A percentile compares a stretch with the other conserved stretches of the same genome.
phyloP scores from a whole-genome alignment of 1,140 invertebrate species.

The Euborellia annulipes region DNA sequence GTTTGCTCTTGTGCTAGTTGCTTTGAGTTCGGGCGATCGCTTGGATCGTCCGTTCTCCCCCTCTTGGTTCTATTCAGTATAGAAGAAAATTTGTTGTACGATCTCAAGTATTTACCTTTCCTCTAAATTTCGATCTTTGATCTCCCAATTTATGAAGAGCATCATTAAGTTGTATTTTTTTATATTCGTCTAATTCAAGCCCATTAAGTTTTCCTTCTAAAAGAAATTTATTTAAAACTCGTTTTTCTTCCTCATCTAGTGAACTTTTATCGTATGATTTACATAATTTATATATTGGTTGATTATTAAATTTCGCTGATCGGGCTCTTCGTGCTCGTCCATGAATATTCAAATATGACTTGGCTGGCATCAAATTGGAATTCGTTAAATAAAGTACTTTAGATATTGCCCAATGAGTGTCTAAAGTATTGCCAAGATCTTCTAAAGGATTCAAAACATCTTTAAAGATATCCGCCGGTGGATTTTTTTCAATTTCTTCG shows the following conservation, averaged over 20 bases:
- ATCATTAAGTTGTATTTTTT: conserved; percentile 21
- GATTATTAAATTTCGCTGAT: conserved; percentile 45
- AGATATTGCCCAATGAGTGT: conserved; percentile 71
- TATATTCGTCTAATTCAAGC: conserved; percentile 33
- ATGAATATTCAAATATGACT: conserved; percentile 56
- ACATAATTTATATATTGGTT: conserved; percentile 47
- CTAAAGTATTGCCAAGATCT: conserved; percentile 47
- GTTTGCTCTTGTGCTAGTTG: too few species aligned
- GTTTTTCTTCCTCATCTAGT: conserved; percentile 46
- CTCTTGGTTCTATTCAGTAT: too few species aligned
- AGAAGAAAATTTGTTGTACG: too few species aligned
- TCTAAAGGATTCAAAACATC: conserved; percentile 67
- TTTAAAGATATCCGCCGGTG: conserved; percentile 38
- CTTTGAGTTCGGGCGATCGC: too few species aligned
- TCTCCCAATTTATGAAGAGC: conserved; percentile 14
- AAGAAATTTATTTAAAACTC: conserved; percentile 58
- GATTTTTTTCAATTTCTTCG: conserved; percentile 1
- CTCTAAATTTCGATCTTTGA: conserved; percentile 11
- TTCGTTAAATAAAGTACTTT: conserved; percentile 71
- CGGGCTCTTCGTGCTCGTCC: conserved; percentile 48
- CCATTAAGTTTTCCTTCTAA: conserved; percentile 71
- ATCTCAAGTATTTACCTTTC: conserved; percentile 8
- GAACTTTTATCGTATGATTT: conserved; percentile 30
- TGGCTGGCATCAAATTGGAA: conserved; percentile 58
- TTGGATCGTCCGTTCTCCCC: too few species aligned